Conservation (phyloP, 2,888 invertebrate species). For the Archips crataeganus region DNA sequence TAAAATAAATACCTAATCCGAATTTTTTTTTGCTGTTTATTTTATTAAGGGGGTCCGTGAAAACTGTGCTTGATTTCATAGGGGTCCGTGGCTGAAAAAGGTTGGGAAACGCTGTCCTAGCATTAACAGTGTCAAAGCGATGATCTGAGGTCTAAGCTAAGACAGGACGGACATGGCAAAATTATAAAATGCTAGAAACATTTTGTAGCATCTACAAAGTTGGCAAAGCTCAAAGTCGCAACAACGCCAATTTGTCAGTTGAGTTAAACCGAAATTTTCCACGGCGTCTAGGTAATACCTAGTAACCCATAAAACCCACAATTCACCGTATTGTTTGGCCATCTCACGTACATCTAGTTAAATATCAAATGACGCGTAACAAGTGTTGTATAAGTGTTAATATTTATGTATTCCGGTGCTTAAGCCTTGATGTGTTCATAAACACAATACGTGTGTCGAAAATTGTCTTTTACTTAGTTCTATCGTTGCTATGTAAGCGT, state of each 20-base stretch:
- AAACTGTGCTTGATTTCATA: no score
- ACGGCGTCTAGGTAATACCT: slow-evolving; percentile 12
- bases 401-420: slow-evolving; percentile 28
- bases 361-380: slow-evolving; percentile 11
- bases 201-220: neutral
- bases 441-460: slow-evolving; percentile 24
- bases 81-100: no score
- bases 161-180: no score
- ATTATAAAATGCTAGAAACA: neutral
- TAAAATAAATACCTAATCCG: no score
- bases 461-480: slow-evolving; percentile 15
- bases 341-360: slow-evolving; percentile 33
- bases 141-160: no score
- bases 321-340: neutral
- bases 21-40: no score
- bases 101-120: no score
- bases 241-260: neutral
- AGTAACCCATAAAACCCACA: slow-evolving; percentile 6
- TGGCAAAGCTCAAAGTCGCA: neutral
- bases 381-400: slow-evolving; percentile 33
- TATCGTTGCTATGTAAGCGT: neutral
- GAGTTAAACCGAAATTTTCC: neutral
- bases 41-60: no score
- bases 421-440: slow-evolving; percentile 11
- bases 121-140: no score